Percentiles rank a stretch among this genome's conserved stretches.
These are phyloP conservation scores for Drosophila kanapiae DNA, from an alignment of 1,140 invertebrate genomes.

Conservation along the genomic window DNA sequence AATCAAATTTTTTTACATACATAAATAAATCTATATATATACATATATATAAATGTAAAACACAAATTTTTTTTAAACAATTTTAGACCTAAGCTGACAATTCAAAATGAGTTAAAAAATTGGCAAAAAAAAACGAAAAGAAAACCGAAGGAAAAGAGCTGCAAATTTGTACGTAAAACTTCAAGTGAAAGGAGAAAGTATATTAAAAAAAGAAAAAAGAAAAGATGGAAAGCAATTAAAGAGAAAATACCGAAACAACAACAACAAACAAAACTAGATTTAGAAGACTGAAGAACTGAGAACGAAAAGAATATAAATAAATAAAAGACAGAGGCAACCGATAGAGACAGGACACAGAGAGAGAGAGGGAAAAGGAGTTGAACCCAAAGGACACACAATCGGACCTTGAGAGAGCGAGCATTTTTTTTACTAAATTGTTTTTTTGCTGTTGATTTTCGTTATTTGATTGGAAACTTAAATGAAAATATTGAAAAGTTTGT, in stretches of 20 bases:
- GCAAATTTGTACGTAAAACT: constrained; percentile 79
- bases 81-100: constrained; percentile 55
- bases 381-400: neutral
- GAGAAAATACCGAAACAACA: constrained; percentile 61
- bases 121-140: neutral
- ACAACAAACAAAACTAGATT: constrained; percentile 79
- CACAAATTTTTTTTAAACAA: constrained; percentile 74
- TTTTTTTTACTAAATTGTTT: constrained; percentile 63
- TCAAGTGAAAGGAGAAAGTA: constrained; percentile 52
- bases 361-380: neutral
- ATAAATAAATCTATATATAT: constrained; percentile 64
- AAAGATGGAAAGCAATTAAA: constrained; percentile 49
- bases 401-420: constrained; percentile 25
- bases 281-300: constrained; percentile 83
- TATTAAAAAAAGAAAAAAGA: constrained; percentile 7
- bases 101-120: constrained; percentile 28
- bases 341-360: constrained; percentile 17
- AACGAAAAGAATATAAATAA: constrained; percentile 40
- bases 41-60: constrained; percentile 68
- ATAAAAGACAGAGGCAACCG: constrained; percentile 39
- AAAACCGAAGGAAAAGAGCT: constrained; percentile 15
- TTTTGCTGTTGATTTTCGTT: constrained; percentile 82
- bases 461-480: constrained; percentile 58
- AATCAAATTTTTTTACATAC: constrained; percentile 83
- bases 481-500: constrained; percentile 29